These are phyloP conservation scores for Varanus salvator DNA, from an alignment of 2,113 vertebrate species.

Conservation along the genomic window DNA sequence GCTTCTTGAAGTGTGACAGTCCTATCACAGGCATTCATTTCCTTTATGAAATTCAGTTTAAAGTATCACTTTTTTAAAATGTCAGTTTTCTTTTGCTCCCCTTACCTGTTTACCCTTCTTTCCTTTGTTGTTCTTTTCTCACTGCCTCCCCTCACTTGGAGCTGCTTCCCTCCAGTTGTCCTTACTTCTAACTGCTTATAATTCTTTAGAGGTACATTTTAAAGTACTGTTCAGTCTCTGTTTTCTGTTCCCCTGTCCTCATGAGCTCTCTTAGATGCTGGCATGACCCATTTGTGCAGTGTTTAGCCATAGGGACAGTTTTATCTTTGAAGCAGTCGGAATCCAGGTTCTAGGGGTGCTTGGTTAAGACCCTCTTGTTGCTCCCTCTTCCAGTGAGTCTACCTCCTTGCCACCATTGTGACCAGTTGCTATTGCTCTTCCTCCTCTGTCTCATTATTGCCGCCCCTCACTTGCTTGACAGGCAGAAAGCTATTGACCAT, in stretches of 20 bases:
- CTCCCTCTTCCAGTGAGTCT: no score
- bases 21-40: neutral
- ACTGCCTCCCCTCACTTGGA: no score
- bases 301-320: no score
- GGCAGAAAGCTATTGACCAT: no score
- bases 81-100: neutral
- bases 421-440: neutral
- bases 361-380: no score
- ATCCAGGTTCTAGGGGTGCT: no score
- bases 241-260: no score
- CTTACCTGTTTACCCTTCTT: neutral
- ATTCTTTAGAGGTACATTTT: neutral
- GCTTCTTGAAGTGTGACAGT: neutral
- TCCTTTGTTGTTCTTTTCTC: neutral
- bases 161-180: neutral
- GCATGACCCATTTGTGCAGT: no score
- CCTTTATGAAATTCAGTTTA: neutral
- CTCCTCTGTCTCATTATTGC: neutral
- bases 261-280: no score
- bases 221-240: neutral
- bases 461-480: no score
- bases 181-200: neutral
- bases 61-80: neutral
- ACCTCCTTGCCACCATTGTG: no score
- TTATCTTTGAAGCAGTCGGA: no score